Percentiles rank a stretch among this genome's conserved stretches.
Evolutionary conservation across 1,140 invertebrate genomes (phyloP).

Genomic region (Zaprionus davidi): DNA sequence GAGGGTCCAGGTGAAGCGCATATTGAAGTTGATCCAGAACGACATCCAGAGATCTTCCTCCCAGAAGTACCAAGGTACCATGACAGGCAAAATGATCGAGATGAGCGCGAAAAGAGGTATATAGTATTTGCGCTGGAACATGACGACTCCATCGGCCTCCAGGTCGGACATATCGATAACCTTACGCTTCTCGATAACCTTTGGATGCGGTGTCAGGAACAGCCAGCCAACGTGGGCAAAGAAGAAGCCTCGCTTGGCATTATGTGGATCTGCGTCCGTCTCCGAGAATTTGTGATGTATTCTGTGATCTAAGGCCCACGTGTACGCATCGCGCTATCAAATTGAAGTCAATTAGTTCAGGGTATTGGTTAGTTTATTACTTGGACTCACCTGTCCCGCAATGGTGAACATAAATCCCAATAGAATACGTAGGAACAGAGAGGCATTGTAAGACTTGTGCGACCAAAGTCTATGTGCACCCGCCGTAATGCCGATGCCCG

Average conservation of each 20-base stretch:
- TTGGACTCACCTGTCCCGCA: slow-evolving; percentile 87
- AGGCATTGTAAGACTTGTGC: slow-evolving; percentile 93
- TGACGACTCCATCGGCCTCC: slow-evolving; percentile 92
- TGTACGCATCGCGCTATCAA: slow-evolving; percentile 88
- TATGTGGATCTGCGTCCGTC: slow-evolving; percentile 93
- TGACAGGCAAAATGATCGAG: slow-evolving; percentile 91
- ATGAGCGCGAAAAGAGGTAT: slow-evolving; percentile 90
- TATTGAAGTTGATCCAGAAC: slow-evolving; percentile 93
- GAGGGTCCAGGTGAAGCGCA: slow-evolving; percentile 92
- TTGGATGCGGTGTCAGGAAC: slow-evolving; percentile 90
- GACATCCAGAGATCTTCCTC: slow-evolving; percentile 91
- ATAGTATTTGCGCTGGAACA: slow-evolving; percentile 93
- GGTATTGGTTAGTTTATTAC: not conserved
- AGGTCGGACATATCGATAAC: slow-evolving; percentile 93
- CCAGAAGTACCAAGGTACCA: slow-evolving; percentile 93
- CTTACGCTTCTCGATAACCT: slow-evolving; percentile 91
- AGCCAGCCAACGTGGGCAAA: slow-evolving; percentile 93
- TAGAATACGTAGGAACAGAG: slow-evolving; percentile 89
- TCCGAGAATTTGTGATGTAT: slow-evolving; percentile 94
- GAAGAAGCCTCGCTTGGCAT: slow-evolving; percentile 91
- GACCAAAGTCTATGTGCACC: slow-evolving; percentile 94
- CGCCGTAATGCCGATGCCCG: slow-evolving; percentile 90
- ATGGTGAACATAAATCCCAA: slow-evolving; percentile 89
- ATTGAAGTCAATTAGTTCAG: not conserved
- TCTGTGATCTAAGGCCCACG: slow-evolving; percentile 92